Base-by-base conservation (phyloP, 2,797 vertebrate species). In the Manis pentadactyla region DNA sequence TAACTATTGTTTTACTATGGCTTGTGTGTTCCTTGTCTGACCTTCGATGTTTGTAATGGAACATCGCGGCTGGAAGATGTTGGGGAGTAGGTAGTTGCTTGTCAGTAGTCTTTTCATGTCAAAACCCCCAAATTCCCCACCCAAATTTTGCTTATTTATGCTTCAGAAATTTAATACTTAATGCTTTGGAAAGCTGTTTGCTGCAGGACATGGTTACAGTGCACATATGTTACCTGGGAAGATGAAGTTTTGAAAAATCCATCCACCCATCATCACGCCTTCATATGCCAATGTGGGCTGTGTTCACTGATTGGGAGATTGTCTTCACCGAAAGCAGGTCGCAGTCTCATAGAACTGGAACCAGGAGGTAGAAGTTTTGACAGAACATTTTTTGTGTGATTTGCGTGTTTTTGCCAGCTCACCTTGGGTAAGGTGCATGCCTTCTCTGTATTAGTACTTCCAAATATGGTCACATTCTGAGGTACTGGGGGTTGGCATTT, bases 1-100 rank as follows among this genome's bases (percentile, higher is more conserved):
- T 86, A 78, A 79, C 77, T 77, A 55, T 64, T 94, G 86, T 93
- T 93, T 93, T 73, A 74, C 39, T 23, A 9, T 61, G 69, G 15
- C 64, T 75, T 2, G 2, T 66, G 55, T 92, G 71, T 39, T 73
- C 93, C 14, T 73, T 66, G 83, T 87, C 92, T 79, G 66, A 59
- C 34, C 78, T 64, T 29, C 0, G 25, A 14, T 82, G 87, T 77
- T 63, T 31, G 63, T 73, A 25, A 34, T 87, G 55, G 83, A 46
- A 39, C n/a, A 46, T 95, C 63, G 18, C 64, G 34, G 69, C 68
- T 13, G 71, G 73, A 59, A 68, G 93, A 69, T 63, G 39, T 57
- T 83, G 19, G 11, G 6, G 1, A 61, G 25, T 21, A 77, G 61
- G 42, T 27, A 64, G 42, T 42, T 1, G 25, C 37, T 75, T 55